Evolutionary conservation across 2,797 vertebrate species (phyloP).

Genomic region (Alouatta caraya): DNA sequence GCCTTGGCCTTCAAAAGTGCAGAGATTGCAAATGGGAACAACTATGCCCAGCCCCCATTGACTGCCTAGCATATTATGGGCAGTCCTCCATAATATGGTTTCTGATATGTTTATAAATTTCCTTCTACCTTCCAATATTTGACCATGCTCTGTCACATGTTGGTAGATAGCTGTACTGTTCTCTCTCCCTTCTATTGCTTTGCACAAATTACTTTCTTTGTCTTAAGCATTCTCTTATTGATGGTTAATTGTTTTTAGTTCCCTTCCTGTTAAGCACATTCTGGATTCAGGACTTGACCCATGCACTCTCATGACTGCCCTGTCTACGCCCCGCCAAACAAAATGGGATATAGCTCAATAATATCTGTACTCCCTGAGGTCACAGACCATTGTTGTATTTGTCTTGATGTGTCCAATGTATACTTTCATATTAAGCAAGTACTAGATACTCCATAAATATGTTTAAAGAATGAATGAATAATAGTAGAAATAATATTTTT

Average conservation of each 20-base stretch:
- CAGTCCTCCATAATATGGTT: not conserved
- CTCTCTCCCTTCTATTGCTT: not conserved
- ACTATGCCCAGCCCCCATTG: not conserved
- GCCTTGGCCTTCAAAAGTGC: not conserved
- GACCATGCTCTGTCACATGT: not conserved
- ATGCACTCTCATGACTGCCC: not conserved
- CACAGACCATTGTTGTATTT: not conserved
- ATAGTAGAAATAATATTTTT: not conserved
- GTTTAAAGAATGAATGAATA: not conserved
- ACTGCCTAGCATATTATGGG: not conserved
- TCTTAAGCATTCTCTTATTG: not conserved
- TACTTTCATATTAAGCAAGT: not conserved
- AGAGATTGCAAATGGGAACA: not conserved
- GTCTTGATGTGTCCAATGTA: not conserved
- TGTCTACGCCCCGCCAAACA: rapidly evolving
- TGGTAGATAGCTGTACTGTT: not conserved
- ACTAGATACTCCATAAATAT: not conserved
- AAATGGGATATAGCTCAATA: not conserved
- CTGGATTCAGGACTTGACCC: not conserved
- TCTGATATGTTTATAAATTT: not conserved
- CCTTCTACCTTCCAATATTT: not conserved
- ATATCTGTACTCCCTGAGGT: not conserved
- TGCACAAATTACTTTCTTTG: not conserved
- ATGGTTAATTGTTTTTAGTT: not conserved
- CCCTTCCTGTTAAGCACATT: not conserved